A percentile compares a stretch with the other conserved stretches of the same genome.
Conservation (phyloP, 2,797 vertebrate genomes). For the Gadopsis bispinosus region DNA sequence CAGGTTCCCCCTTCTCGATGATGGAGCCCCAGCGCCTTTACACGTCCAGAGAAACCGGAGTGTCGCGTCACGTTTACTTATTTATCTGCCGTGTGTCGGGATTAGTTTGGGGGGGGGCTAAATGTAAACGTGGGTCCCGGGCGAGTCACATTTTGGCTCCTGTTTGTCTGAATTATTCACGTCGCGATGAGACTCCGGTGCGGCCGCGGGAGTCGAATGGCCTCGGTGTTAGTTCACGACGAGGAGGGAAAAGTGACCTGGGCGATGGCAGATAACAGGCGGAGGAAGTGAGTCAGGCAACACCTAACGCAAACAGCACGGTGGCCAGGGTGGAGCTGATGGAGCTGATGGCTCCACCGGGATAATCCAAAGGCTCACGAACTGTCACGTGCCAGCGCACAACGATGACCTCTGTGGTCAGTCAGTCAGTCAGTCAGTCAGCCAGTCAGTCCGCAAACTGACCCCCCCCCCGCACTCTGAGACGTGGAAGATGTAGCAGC, state of each 20-base stretch:
- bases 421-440: too few species aligned
- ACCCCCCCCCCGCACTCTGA: neutral
- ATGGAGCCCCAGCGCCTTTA: slow-evolving; percentile 75
- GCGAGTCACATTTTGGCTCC: slow-evolving; percentile 18
- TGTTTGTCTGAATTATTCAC: slow-evolving; percentile 74
- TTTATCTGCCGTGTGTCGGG: slow-evolving; percentile 75
- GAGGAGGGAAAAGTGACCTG: slow-evolving; percentile 39
- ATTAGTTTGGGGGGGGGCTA: slow-evolving; percentile 57
- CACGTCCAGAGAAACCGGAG: slow-evolving; percentile 79
- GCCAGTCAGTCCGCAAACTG: too few species aligned
- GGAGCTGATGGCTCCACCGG: neutral
- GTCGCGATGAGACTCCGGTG: slow-evolving; percentile 55
- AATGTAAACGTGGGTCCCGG: slow-evolving; percentile 55
- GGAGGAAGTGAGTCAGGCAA: slow-evolving; percentile 62
- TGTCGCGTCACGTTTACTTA: slow-evolving; percentile 75
- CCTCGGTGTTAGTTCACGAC: slow-evolving; percentile 41
- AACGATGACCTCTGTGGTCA: neutral
- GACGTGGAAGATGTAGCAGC: neutral
- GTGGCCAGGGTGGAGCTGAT: slow-evolving; percentile 44
- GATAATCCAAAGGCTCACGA: slow-evolving; percentile 17
- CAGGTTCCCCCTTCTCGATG: slow-evolving; percentile 75
- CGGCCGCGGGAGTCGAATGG: slow-evolving; percentile 27
- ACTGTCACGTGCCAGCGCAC: neutral
- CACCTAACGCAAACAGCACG: slow-evolving; percentile 50
- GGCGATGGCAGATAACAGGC: slow-evolving; percentile 67